phyloP scores from a whole-genome alignment of 2,113 vertebrate genomes.

The Paradoxurus hermaphroditus region DNA sequence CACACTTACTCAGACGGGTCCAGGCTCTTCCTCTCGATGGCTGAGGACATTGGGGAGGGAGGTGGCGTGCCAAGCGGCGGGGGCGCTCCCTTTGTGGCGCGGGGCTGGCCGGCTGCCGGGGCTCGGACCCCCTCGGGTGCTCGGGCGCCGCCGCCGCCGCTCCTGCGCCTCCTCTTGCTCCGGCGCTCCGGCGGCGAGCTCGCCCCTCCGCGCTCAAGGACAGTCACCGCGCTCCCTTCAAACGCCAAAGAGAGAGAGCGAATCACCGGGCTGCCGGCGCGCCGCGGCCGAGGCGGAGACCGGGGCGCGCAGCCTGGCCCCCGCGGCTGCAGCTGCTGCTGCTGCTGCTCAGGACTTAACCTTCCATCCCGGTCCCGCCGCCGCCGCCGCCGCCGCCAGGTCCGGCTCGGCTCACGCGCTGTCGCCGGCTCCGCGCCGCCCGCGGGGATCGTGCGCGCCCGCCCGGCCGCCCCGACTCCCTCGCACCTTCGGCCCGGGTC shows the following conservation, averaged over 20 bases:
- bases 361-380: conserved; percentile 76
- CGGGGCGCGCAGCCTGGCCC: conserved; percentile 50
- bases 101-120: conserved; percentile 56
- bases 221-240: conserved; percentile 84
- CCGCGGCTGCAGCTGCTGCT: conserved; percentile 56
- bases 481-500: conserved; percentile 46
- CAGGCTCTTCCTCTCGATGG: conserved; percentile 96
- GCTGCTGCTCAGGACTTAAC: conserved; percentile 69
- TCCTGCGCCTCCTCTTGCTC: conserved; percentile 70
- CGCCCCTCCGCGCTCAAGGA: conserved; percentile 83
- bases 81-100: conserved; percentile 81
- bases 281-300: conserved; percentile 53
- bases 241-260: conserved; percentile 76
- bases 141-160: conserved; percentile 59
- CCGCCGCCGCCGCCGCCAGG: conserved; percentile 21
- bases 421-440: conserved; percentile 59
- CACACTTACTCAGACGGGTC: conserved; percentile 95
- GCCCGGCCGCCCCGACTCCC: conserved; percentile 43
- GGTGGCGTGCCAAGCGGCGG: conserved; percentile 74
- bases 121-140: conserved; percentile 63
- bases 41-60: conserved; percentile 90
- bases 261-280: conserved; percentile 63
- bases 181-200: conserved; percentile 69
- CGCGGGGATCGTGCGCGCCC: conserved; percentile 41
- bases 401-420: conserved; percentile 51